phyloP scores from a whole-genome alignment of 2,888 invertebrate genomes.

The Drosophila fungiperda region DNA sequence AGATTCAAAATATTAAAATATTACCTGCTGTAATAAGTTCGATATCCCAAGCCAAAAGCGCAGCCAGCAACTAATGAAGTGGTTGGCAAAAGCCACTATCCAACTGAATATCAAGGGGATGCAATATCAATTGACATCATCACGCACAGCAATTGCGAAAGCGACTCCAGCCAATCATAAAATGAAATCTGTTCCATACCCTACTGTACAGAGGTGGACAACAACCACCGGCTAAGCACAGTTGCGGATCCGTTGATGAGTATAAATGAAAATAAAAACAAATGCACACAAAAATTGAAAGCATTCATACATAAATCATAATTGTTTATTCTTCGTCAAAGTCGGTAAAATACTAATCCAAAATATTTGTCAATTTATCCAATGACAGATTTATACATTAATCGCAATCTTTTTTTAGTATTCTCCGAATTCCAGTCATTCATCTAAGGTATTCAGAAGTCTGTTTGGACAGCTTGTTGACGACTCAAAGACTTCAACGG shows the following conservation, averaged over 20 bases:
- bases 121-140: slow-evolving; percentile 21
- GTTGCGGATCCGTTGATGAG: background rate
- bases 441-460: background rate
- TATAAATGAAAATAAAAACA: background rate
- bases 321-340: too few relatives aligned
- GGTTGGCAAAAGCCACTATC: background rate
- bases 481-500: background rate
- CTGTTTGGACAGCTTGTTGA: background rate
- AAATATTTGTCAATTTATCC: background rate
- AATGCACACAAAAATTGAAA: background rate
- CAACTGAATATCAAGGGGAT: slow-evolving; percentile 3
- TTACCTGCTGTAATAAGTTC: slow-evolving; percentile 7
- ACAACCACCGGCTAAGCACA: background rate
- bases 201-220: background rate
- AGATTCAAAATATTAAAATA: slow-evolving; percentile 10
- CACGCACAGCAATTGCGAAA: slow-evolving; percentile 5
- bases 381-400: background rate
- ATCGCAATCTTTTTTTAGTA: background rate
- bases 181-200: slow-evolving; percentile 9
- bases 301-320: background rate
- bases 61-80: slow-evolving; percentile 38
- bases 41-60: background rate
- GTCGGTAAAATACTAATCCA: background rate
- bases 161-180: slow-evolving; percentile 35
- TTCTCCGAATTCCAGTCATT: background rate